Evolutionary conservation across 1,140 invertebrate species (phyloP), one percentile per base, ranked within the genome.

Genomic region (Plectrocnemia conspersa): DNA sequence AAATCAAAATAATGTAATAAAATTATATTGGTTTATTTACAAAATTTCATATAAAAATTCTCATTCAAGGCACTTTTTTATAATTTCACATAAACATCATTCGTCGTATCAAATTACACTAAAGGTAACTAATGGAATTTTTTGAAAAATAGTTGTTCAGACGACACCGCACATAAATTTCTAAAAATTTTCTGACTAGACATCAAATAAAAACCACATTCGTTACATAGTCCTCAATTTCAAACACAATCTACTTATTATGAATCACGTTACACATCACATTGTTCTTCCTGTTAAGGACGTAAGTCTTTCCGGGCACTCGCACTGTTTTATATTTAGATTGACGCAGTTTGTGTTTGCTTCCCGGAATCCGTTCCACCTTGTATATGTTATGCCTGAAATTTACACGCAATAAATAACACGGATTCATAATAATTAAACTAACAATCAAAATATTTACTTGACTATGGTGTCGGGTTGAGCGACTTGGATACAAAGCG

Each of bases 401-500:
- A 50, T 16, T 21, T 42, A 19, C 6, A 48, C 4, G 2, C 13
- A 48, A 19, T 35, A 24, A 10, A n/a, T 22, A 22, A 42, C n/a
- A 42, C 2, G 23, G 24, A 56, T 47, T 19, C 33, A 0, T 52
- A 42, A 6, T 27, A 35, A 22, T 49, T 63, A 9, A 60, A 40
- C 11, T 13, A 23, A 56, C 15, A 19, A 22, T 6, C 9, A 52
- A 19, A 16, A 6, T 52, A 13, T 22, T 77, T 68, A 88, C 85
- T 73, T 81, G 25, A 87, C 72, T 2, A 72, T 63, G 19, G 83
- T 79, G 44, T 84, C 76, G 3, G 86, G 86, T 61, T 90, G 83
- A 24, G 76, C 81, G 56, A 93, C 76, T 66, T 87, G 85, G 73
- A 93, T 81, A 66, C 91, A 94, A 22, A 93, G 76, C 58, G 84